phyloP scores from a whole-genome alignment of 2,888 invertebrate genomes.

The Nemoura dubitans region DNA sequence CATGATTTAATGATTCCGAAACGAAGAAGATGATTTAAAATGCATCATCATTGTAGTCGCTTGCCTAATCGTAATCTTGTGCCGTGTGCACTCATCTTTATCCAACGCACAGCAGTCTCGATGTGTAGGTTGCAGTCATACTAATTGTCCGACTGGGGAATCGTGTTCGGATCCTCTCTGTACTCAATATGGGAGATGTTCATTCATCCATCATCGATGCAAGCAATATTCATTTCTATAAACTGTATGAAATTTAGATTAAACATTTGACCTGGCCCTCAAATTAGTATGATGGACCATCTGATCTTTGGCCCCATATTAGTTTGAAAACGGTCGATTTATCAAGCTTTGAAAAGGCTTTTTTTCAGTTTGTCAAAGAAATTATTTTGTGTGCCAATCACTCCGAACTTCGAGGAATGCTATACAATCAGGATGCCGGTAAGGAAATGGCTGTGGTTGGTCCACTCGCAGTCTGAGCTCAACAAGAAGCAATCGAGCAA shows the following conservation, averaged over 20 bases:
- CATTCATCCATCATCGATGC: not conserved
- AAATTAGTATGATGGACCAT: not conserved
- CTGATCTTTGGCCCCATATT: not conserved
- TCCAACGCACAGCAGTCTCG: not conserved
- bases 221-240: not conserved
- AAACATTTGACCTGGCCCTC: not conserved
- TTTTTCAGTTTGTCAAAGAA: not conserved
- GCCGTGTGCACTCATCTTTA: not conserved
- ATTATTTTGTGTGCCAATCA: not conserved
- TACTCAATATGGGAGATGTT: not conserved
- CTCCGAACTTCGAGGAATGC: not conserved
- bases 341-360: not conserved
- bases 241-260: conserved; percentile 12
- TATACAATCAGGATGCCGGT: not conserved
- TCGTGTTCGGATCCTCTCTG: not conserved
- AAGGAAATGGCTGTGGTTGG: not conserved
- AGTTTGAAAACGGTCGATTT: not conserved
- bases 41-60: conserved; percentile 5
- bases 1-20: conserved; percentile 12
- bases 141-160: not conserved
- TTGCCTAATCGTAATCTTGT: not conserved
- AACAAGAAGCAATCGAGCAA: not conserved
- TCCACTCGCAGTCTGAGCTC: not conserved
- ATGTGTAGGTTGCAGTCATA: not conserved
- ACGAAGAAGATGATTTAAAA: conserved; percentile 5